These are phyloP conservation scores for Platerodrilus igneus DNA, from an alignment of 2,888 invertebrate genomes.

Conservation along the genomic window DNA sequence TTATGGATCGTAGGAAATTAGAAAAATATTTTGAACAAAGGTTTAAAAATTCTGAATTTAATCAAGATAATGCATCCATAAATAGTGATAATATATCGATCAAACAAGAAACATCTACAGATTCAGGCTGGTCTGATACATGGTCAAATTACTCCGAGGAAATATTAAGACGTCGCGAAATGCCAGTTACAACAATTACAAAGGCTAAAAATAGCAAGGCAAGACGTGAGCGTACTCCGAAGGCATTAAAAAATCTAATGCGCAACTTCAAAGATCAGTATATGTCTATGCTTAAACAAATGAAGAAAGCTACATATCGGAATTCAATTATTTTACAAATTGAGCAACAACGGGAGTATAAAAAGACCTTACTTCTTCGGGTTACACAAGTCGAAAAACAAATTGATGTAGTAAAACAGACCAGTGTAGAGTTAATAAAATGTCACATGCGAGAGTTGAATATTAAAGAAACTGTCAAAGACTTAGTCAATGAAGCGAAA, in stretches of 20 bases:
- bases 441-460: slow-evolving; percentile 80
- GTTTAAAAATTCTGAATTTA: slow-evolving; percentile 82
- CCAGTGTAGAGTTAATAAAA: slow-evolving; percentile 76
- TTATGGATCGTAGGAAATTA: slow-evolving; percentile 93
- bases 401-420: slow-evolving; percentile 76
- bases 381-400: slow-evolving; percentile 80
- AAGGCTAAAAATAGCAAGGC: slow-evolving; percentile 60
- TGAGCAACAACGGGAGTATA: slow-evolving; percentile 70
- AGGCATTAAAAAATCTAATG: slow-evolving; percentile 29
- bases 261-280: slow-evolving; percentile 52
- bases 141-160: slow-evolving; percentile 53
- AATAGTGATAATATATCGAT: too few species aligned
- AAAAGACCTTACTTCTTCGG: slow-evolving; percentile 65
- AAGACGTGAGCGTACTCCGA: slow-evolving; percentile 53
- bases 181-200: slow-evolving; percentile 67
- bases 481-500: too few species aligned
- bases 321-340: slow-evolving; percentile 65
- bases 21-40: slow-evolving; percentile 94
- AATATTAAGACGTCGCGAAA: slow-evolving; percentile 68
- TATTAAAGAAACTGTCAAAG: slow-evolving; percentile 70
- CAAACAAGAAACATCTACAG: neutral
- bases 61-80: too few species aligned
- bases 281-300: slow-evolving; percentile 68
- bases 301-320: slow-evolving; percentile 69
- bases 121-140: neutral